Conservation (phyloP, 2,888 invertebrate genomes). For the Folsomia candida region DNA sequence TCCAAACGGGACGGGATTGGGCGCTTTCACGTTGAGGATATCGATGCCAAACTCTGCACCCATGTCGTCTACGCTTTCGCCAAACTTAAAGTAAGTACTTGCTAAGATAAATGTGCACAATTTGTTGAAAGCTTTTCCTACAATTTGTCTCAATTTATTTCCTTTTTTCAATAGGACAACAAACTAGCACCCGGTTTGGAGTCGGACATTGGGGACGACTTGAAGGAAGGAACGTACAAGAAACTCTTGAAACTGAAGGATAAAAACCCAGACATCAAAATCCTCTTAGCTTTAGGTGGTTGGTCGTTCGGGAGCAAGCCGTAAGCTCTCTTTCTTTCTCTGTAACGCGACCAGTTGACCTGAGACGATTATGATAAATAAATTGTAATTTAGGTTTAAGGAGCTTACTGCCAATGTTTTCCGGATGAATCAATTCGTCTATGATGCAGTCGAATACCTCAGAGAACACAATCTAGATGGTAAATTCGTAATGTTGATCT, state of each 20-base stretch:
- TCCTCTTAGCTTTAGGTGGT: slow-evolving; percentile 66
- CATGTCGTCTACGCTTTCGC: slow-evolving; percentile 95
- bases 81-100: slow-evolving; percentile 63
- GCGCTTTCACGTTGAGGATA: slow-evolving; percentile 82
- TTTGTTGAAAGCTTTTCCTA: background rate
- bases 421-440: slow-evolving; percentile 93
- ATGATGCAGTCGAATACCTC: slow-evolving; percentile 88
- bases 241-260: slow-evolving; percentile 80
- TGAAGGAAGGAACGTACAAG: slow-evolving; percentile 66
- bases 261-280: slow-evolving; percentile 83
- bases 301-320: slow-evolving; percentile 96
- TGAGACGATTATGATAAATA: no score
- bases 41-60: slow-evolving; percentile 85
- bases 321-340: no score
- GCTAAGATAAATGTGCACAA: background rate
- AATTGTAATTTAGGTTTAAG: no score
- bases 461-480: slow-evolving; percentile 87
- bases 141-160: background rate
- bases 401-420: slow-evolving; percentile 86
- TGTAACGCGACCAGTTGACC: no score
- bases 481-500: no score
- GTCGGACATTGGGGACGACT: slow-evolving; percentile 67
- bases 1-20: slow-evolving; percentile 84
- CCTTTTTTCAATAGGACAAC: slow-evolving; percentile 60
- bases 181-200: slow-evolving; percentile 72